phyloP scores from a whole-genome alignment of 2,888 invertebrate species.

The Hypsopygia costalis region DNA sequence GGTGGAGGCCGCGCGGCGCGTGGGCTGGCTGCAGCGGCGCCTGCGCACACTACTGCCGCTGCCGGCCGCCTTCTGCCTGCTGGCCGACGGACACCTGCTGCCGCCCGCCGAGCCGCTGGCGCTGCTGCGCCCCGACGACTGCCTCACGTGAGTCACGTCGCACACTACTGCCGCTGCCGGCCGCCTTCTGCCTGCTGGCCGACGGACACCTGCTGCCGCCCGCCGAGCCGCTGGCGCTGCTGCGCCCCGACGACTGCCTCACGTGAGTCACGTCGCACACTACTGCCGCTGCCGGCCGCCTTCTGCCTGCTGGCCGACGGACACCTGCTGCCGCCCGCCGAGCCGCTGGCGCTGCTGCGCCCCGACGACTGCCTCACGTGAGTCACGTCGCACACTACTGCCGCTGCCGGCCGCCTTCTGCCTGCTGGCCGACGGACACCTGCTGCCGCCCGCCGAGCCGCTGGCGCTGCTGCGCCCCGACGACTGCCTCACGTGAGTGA shows the following conservation, averaged over 20 bases:
- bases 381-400: conserved; percentile 38
- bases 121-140: conserved; percentile 42
- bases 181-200: conserved; percentile 23
- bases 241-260: conserved; percentile 38
- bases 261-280: conserved; percentile 24
- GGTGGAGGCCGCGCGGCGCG: conserved; percentile 26
- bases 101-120: conserved; percentile 52
- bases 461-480: conserved; percentile 43
- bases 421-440: conserved; percentile 35
- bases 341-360: conserved; percentile 39
- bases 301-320: conserved; percentile 32
- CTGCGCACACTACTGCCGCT: conserved; percentile 37
- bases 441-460: conserved; percentile 54
- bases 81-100: conserved; percentile 44
- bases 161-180: conserved; percentile 45
- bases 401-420: conserved; percentile 26
- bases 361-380: conserved; percentile 25
- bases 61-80: conserved; percentile 26
- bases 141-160: conserved; percentile 44
- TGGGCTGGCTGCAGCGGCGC: conserved; percentile 44
- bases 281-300: conserved; percentile 32
- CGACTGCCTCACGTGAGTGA: conserved; percentile 48
- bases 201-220: conserved; percentile 52
- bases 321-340: conserved; percentile 50
- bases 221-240: conserved; percentile 47